Evolutionary conservation across 2,797 vertebrate species (phyloP).

Genomic region (Sebastes alutus): DNA sequence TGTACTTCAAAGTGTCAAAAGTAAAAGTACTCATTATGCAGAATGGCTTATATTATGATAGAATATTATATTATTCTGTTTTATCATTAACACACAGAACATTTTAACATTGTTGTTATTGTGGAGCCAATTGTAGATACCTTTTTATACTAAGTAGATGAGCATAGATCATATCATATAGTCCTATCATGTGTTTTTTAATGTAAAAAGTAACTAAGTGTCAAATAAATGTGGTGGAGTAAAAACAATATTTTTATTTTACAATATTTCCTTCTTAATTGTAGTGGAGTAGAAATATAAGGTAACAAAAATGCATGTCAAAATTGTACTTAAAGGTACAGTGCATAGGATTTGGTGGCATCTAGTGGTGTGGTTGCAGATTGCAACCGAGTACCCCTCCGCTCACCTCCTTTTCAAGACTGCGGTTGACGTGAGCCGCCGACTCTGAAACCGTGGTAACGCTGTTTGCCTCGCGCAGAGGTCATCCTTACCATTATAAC

Average conservation of each 20-base stretch:
- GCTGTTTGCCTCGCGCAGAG: too few relatives aligned
- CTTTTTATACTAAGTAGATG: neutral
- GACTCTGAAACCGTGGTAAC: too few relatives aligned
- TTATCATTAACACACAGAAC: neutral
- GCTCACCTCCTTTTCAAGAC: too few relatives aligned
- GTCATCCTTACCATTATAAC: too few relatives aligned
- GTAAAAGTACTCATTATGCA: neutral
- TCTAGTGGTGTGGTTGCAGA: too few relatives aligned
- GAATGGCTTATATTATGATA: neutral
- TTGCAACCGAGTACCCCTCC: too few relatives aligned
- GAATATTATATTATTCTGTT: neutral
- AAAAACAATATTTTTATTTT: neutral
- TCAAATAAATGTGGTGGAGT: neutral
- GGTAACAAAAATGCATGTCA: neutral
- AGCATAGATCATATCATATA: neutral
- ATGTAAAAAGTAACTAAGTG: neutral
- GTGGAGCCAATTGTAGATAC: neutral
- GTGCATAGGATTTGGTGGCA: too few relatives aligned
- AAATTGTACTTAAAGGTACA: too few relatives aligned
- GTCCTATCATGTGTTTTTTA: neutral
- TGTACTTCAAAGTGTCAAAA: neutral
- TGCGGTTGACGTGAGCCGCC: too few relatives aligned
- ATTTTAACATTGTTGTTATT: neutral
- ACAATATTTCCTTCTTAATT: too few relatives aligned
- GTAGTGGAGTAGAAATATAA: neutral